A percentile compares a stretch with the other conserved stretches of the same genome.
Conservation (phyloP, 2,888 invertebrate genomes). For the Hirtodrosophila alboralis region DNA sequence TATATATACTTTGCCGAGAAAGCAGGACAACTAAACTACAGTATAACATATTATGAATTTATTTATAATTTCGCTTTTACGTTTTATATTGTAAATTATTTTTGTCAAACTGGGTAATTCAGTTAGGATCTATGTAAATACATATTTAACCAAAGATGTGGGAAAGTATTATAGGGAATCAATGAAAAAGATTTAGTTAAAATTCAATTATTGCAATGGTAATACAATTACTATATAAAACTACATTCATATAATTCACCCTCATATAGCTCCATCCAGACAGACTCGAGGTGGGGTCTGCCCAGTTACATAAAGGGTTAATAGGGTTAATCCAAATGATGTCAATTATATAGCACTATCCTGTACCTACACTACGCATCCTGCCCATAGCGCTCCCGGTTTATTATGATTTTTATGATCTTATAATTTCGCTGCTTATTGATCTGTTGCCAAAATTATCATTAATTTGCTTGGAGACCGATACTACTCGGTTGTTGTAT, state of each 20-base stretch:
- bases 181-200: neutral
- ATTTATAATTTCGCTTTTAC: conserved; percentile 47
- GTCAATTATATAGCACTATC: conserved; percentile 14
- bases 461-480: conserved; percentile 60
- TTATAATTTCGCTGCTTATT: conserved; percentile 40
- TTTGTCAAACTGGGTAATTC: conserved; percentile 6
- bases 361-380: conserved; percentile 11
- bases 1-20: conserved; percentile 81
- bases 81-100: conserved; percentile 35
- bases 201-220: no score
- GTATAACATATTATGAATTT: conserved; percentile 35
- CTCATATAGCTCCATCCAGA: no score
- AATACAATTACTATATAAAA: no score
- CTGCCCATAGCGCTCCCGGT: conserved; percentile 28
- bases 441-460: conserved; percentile 75
- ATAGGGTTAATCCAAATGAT: neutral
- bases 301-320: no score
- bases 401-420: conserved; percentile 39
- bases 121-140: neutral
- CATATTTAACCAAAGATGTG: neutral
- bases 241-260: no score
- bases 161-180: neutral
- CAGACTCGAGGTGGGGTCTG: no score
- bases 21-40: conserved; percentile 79
- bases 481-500: conserved; percentile 57